Base-by-base conservation (phyloP, 1,140 invertebrate species). In the Orussus abietinus region DNA sequence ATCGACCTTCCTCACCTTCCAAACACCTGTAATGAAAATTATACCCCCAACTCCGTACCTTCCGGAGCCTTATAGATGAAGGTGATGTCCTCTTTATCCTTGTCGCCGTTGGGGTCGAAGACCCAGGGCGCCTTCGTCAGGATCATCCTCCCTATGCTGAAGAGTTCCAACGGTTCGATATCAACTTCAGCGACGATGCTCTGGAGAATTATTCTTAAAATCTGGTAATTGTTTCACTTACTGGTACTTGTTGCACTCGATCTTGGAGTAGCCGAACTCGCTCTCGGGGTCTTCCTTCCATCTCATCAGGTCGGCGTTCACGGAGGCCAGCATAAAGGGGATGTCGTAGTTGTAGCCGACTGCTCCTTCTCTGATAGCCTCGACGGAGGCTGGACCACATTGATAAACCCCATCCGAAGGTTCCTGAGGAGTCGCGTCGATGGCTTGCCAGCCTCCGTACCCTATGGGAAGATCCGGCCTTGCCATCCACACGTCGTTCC, bases 51-150 rank as follows among this genome's bases (percentile, higher is more conserved):
- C n/a, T n/a, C n/a, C n/a, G n/a, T 58, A 81, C 80, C 86, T 74
- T 90, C 87, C 34, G 74, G 69, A 20, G 80, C 72, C 70, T 92
- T 92, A 67, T 92, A 92, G 15, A 76, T 56, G 1, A 59, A 42
- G 1, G 82, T 87, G 42, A 91, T 81, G 50, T 90, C 84, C 55
- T 86, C 76, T 12, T 77, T 67, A 54, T 87, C 84, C 15, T 69
- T 74, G 28, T 86, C 81, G 1, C 82, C 83, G 30, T 78, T 75
- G 0, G 82, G 79, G 64, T 86, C 84, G 51, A 80, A 84, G 6
- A 82, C 72, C 51, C 78, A 86, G 0, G 82, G 79, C 43, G 78
- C 77, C 70, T 90, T 90, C 0, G 88, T 92, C 2, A 88, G 74
- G 46, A 92, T 79, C 71, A 81, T 78, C 18, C 79, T 75, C 1